Evolutionary conservation across 2,888 invertebrate genomes (phyloP), one percentile per base, ranked within the genome.

Genomic region (Melinaea marsaeus): DNA sequence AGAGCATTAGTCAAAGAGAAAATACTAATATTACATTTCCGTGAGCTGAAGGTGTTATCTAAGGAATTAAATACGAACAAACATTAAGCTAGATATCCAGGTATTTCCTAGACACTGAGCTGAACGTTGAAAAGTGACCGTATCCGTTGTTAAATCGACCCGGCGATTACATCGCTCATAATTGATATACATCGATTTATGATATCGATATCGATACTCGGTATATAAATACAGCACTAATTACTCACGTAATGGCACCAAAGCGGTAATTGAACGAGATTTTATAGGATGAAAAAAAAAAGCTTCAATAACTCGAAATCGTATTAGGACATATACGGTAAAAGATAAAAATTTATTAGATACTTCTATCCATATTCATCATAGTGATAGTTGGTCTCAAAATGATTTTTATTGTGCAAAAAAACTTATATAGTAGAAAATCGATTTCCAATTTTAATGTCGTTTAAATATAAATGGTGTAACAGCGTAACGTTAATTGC

Each of bases 121-220:
- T 64, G 67, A 72, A 73, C 72, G 73, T 73, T 71, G 73, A 75
- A 76, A 78, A 74, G 78, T 76, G 73, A 79, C 75, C 68, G 62
- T 82, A 81, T 77, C 83, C 74, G 74, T 76, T 77, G 74, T 74
- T 82, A 80, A 80, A 82, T 82, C 80, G 80, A 79, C 79, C 78
- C 68, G 35, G 67, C 73, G 62, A 62, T 62, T 62, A 62, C 42
- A 57, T 51, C 32, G 32, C 22, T 51, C 32, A 51, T 51, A 51
- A 51, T 51, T 32, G 32, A 51, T 51, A 51, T 5, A 22, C 22
- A 22, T 22, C 22, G 22, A 22, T 22, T 22, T 22, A 22, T 22
- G 22, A 46, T n/a, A 48, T 37, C 57, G 57, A 22, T 62, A 62
- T 61, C 57, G 56, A 61, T 57, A 57, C 57, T 47, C 56, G 48